A percentile compares a stretch with the other conserved stretches of the same genome.
Conservation (phyloP, 2,888 invertebrate genomes). For the Drosophila fulvimacula region DNA sequence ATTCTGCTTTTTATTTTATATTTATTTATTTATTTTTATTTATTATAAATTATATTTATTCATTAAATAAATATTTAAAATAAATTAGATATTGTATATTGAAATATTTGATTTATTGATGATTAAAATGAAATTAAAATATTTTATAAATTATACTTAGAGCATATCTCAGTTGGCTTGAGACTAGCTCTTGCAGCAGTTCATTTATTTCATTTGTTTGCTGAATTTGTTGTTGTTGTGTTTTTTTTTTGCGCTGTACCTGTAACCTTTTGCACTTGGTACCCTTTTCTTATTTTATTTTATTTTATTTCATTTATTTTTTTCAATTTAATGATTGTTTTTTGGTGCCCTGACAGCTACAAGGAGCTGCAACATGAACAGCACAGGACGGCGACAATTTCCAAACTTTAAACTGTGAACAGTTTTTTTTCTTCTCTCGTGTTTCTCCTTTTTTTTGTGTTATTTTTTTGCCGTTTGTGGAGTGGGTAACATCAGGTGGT, state of each 20-base stretch:
- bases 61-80: neutral
- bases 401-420: slow-evolving; percentile 52
- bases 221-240: slow-evolving; percentile 17
- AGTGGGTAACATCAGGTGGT: slow-evolving; percentile 52
- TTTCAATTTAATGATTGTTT: slow-evolving; percentile 77
- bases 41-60: neutral
- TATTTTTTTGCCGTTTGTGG: neutral
- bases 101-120: neutral
- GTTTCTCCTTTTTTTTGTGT: neutral
- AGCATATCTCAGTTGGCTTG: slow-evolving; percentile 10
- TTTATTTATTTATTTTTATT: neutral
- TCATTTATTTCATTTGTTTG: slow-evolving; percentile 63
- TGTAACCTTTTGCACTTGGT: slow-evolving; percentile 84
- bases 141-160: neutral
- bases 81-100: too few species aligned
- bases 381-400: slow-evolving; percentile 53
- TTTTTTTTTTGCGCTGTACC: slow-evolving; percentile 66
- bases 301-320: slow-evolving; percentile 16
- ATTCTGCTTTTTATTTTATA: too few species aligned
- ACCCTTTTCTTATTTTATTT: slow-evolving; percentile 71
- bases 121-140: neutral
- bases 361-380: slow-evolving; percentile 62
- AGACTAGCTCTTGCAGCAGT: neutral
- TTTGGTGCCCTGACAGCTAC: slow-evolving; percentile 74
- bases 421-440: slow-evolving; percentile 8